phyloP scores from a whole-genome alignment of 2,113 vertebrate genomes.

The Callopanchax toddi region DNA sequence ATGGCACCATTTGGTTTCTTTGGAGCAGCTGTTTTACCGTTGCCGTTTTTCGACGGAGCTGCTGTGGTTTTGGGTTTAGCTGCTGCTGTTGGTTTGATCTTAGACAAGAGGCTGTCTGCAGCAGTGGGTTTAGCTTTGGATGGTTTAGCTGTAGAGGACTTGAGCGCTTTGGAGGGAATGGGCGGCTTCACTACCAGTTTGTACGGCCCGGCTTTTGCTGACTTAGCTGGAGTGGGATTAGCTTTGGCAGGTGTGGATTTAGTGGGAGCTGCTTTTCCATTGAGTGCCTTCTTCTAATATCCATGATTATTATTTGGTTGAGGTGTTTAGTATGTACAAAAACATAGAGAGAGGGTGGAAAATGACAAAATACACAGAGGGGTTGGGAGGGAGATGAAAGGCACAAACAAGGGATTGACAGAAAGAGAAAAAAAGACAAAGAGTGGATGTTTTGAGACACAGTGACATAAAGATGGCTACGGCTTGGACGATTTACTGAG shows the following conservation, averaged over 20 bases:
- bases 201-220: constrained; percentile 45
- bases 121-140: constrained; percentile 68
- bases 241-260: constrained; percentile 63
- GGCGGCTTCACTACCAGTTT: constrained; percentile 68
- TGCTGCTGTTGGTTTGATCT: constrained; percentile 69
- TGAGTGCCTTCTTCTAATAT: constrained; percentile 71
- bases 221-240: constrained; percentile 66
- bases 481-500: constrained; percentile 77
- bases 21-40: constrained; percentile 49
- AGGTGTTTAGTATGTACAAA: constrained; percentile 63
- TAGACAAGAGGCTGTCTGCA: constrained; percentile 62
- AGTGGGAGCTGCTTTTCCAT: constrained; percentile 63
- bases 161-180: constrained; percentile 63
- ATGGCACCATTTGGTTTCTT: constrained; percentile 59
- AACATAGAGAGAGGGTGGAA: constrained; percentile 33
- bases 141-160: constrained; percentile 53
- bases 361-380: constrained; percentile 54
- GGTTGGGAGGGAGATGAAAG: constrained; percentile 74
- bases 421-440: constrained; percentile 79
- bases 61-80: constrained; percentile 61
- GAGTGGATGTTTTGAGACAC: constrained; percentile 81
- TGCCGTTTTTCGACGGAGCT: constrained; percentile 51
- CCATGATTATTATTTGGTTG: constrained; percentile 53
- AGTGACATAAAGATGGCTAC: constrained; percentile 79
- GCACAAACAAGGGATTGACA: constrained; percentile 79